These are phyloP conservation scores for Bufotes viridis DNA, from an alignment of 2,797 vertebrate genomes.

Conservation along the genomic window DNA sequence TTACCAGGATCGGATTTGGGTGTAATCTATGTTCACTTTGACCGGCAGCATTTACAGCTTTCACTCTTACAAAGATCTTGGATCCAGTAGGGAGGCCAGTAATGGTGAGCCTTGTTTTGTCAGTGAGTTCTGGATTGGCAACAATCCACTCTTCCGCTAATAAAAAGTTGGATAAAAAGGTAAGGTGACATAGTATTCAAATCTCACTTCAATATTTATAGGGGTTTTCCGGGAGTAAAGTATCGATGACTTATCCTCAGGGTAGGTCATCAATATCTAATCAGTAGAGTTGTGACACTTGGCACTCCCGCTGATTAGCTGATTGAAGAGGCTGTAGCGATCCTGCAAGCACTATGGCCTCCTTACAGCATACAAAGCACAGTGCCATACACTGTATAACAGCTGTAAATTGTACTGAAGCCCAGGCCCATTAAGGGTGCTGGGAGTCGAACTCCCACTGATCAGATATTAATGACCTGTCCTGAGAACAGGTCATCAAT, in stretches of 20 bases:
- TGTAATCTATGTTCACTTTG: slow-evolving; percentile 83
- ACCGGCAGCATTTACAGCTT: slow-evolving; percentile 91
- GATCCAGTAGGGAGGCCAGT: slow-evolving; percentile 80
- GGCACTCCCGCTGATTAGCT: too few species aligned
- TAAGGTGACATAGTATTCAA: background rate
- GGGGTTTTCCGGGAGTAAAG: too few species aligned
- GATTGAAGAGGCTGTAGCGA: too few species aligned
- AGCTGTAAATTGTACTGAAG: background rate
- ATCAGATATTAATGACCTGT: too few species aligned
- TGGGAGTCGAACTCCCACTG: too few species aligned
- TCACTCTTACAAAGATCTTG: slow-evolving; percentile 91
- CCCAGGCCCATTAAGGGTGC: too few species aligned
- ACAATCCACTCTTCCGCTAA: slow-evolving; percentile 87
- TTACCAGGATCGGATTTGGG: slow-evolving; percentile 91
- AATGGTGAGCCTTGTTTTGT: slow-evolving; percentile 94
- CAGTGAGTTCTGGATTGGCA: slow-evolving; percentile 86
- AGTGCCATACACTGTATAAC: background rate
- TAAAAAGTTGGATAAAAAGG: background rate
- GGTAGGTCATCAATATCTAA: too few species aligned
- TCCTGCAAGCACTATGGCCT: too few species aligned
- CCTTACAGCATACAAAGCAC: too few species aligned
- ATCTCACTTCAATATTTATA: background rate
- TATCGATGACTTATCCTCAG: too few species aligned
- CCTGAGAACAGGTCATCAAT: too few species aligned
- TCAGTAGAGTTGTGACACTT: too few species aligned